Evolutionary conservation across 2,888 invertebrate genomes (phyloP).

Genomic region (Macrophya alboannulata): DNA sequence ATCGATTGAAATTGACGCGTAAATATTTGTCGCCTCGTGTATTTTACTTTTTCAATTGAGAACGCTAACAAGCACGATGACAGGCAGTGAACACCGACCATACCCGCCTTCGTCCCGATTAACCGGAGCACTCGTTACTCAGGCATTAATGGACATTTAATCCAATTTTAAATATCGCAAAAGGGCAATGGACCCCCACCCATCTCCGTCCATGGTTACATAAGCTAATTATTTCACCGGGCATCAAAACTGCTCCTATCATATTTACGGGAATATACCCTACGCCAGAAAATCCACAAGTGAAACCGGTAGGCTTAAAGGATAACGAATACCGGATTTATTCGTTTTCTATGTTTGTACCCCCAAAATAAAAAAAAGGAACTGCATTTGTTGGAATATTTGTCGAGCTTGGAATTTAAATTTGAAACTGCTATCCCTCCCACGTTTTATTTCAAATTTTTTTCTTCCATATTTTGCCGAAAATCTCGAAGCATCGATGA

Average conservation of each 20-base stretch:
- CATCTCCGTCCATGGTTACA: neutral
- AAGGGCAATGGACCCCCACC: conserved; percentile 2
- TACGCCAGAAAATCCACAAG: too few relatives aligned
- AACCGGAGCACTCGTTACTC: conserved; percentile 27
- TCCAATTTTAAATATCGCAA: conserved; percentile 43
- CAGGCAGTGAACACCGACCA: conserved; percentile 11
- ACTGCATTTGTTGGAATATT: too few relatives aligned
- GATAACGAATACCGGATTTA: too few relatives aligned
- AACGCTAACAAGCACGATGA: conserved; percentile 40
- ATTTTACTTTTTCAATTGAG: neutral
- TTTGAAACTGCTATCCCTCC: neutral
- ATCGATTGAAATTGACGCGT: conserved; percentile 16
- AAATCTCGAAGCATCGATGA: too few relatives aligned
- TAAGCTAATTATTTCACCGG: conserved; percentile 44
- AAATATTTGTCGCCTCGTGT: conserved; percentile 23
- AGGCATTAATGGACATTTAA: conserved; percentile 47
- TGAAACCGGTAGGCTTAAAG: neutral
- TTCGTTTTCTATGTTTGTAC: too few relatives aligned
- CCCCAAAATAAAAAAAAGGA: too few relatives aligned
- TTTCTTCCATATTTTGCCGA: too few relatives aligned
- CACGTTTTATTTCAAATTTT: too few relatives aligned
- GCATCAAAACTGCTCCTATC: neutral
- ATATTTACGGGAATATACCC: neutral
- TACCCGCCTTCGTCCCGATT: conserved; percentile 8
- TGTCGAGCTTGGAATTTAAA: neutral